Evolutionary conservation across 2,113 vertebrate genomes (phyloP).

Genomic region (Oreochromis spilurus): DNA sequence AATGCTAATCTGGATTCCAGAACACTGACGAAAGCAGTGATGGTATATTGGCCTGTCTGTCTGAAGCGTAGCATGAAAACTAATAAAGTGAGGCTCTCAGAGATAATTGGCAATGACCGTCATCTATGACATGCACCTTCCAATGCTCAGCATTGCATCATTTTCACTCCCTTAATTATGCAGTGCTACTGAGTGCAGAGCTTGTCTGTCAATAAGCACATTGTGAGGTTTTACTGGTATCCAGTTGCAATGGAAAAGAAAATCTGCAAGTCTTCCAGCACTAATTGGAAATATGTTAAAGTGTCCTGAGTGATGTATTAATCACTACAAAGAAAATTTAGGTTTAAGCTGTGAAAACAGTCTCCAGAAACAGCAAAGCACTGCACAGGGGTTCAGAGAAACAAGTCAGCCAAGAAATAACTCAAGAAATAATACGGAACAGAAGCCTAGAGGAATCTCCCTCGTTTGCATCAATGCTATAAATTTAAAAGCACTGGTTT

Average conservation of each 20-base stretch:
- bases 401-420: background rate
- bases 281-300: slow-evolving; percentile 48
- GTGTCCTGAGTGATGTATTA: slow-evolving; percentile 27
- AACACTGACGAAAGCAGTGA: background rate
- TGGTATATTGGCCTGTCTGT: background rate
- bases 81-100: slow-evolving; percentile 4
- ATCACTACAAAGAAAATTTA: background rate
- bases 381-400: background rate
- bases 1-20: slow-evolving; percentile 41
- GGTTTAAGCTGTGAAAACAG: slow-evolving; percentile 47
- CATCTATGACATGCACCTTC: background rate
- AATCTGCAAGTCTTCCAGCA: background rate
- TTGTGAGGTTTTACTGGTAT: background rate
- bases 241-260: slow-evolving; percentile 23
- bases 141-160: slow-evolving; percentile 3
- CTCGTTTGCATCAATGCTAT: background rate
- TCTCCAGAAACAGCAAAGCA: background rate
- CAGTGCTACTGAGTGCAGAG: background rate
- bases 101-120: background rate
- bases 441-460: background rate
- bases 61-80: background rate
- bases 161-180: background rate
- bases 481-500: background rate
- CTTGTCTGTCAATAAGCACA: background rate
- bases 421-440: background rate